Conservation (phyloP, 1,140 invertebrate genomes). For the Ceratina australensis region DNA sequence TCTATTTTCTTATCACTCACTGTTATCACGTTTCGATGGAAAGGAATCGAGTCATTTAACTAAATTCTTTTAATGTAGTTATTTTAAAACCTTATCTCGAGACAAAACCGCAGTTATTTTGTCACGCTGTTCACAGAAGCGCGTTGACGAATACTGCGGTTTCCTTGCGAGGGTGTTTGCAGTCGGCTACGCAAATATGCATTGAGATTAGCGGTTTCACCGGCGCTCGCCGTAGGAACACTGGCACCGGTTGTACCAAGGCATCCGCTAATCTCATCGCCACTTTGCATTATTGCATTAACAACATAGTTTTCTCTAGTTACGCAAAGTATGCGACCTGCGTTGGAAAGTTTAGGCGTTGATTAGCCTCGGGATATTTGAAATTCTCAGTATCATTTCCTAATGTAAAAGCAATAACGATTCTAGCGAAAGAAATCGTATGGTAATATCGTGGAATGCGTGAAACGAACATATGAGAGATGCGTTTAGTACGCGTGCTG, state of each 20-base stretch:
- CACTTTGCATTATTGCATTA: not conserved
- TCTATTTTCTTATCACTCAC: not conserved
- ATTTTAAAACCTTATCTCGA: not conserved
- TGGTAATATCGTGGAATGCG: too few species aligned
- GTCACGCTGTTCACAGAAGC: constrained; percentile 38
- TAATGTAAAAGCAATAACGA: too few species aligned
- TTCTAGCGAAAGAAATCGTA: too few species aligned
- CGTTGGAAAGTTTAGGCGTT: not conserved
- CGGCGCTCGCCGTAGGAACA: not conserved
- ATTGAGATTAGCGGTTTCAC: not conserved
- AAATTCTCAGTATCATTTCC: not conserved
- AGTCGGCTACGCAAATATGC: not conserved
- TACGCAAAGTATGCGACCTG: not conserved
- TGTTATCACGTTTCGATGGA: too few species aligned
- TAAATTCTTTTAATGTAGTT: too few species aligned
- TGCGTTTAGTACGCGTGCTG: not conserved
- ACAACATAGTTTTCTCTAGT: constrained; percentile 5
- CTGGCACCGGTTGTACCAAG: not conserved
- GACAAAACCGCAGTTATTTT: constrained; percentile 33
- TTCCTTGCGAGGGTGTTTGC: constrained; percentile 24
- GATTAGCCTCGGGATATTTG: not conserved
- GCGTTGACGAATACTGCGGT: constrained; percentile 38
- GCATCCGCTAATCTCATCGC: not conserved
- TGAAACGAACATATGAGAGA: too few species aligned
- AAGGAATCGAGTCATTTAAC: constrained; percentile 3